Evolutionary conservation across 37 sponge, comb jelly and placozoan species (phyloP).

Genomic region (Theonella swinhoei): DNA sequence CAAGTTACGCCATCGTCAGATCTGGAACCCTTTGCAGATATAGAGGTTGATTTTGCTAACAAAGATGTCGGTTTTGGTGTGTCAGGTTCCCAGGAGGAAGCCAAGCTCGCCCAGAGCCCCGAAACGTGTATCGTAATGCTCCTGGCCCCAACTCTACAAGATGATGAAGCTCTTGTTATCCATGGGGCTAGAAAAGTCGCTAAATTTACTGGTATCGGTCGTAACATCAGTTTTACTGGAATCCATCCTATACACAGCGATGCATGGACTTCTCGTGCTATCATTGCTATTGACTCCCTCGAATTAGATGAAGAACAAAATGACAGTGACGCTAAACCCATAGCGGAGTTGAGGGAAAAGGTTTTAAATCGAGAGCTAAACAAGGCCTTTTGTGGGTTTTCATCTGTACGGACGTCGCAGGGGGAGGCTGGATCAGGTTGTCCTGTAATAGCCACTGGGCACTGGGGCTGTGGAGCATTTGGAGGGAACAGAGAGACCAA

Average conservation of each 20-base stretch:
- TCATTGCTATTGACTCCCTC: not conserved
- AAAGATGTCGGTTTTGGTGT: constrained; percentile 25
- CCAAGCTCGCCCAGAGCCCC: constrained; percentile 10
- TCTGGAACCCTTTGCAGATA: not conserved
- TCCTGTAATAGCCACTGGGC: no score
- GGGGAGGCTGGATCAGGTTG: no score
- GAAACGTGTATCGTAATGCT: constrained; percentile 15
- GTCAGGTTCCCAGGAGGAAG: constrained; percentile 23
- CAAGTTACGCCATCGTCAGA: not conserved
- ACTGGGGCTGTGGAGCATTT: no score
- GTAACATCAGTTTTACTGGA: not conserved
- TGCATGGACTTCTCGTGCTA: not conserved
- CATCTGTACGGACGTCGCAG: no score
- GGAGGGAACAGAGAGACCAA: no score
- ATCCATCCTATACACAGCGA: not conserved
- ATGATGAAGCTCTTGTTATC: constrained; percentile 9
- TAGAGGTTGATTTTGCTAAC: constrained; percentile 22
- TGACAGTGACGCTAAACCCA: no score
- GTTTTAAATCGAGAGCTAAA: no score
- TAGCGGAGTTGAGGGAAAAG: no score
- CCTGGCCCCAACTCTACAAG: constrained; percentile 2
- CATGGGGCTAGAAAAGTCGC: constrained; percentile 2
- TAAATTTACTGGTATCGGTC: not conserved
- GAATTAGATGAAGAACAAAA: not conserved
- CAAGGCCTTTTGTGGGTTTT: no score